A percentile compares a stretch with the other conserved stretches of the same genome.
These are phyloP conservation scores for Halcyon smyrnensis DNA, from an alignment of 2,797 vertebrate genomes.

Conservation along the genomic window DNA sequence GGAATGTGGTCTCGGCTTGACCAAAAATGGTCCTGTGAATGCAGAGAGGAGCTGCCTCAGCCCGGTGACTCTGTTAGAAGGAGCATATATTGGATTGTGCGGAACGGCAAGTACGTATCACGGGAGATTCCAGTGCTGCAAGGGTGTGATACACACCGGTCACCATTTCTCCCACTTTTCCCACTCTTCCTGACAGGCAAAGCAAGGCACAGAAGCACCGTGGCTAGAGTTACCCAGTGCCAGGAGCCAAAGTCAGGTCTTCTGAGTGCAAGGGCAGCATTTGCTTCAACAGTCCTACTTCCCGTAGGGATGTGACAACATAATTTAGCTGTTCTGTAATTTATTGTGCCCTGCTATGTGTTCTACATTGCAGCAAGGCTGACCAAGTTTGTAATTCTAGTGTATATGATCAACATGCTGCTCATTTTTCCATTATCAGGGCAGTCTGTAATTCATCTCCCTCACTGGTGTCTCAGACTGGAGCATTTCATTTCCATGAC, in stretches of 20 bases:
- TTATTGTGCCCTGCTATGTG: background rate
- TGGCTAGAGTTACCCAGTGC: background rate
- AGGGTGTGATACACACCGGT: no score
- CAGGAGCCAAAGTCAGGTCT: background rate
- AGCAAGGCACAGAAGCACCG: background rate
- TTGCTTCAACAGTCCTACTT: background rate
- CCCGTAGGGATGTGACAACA: background rate
- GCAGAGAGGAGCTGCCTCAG: background rate
- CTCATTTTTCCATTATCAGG: conserved; percentile 46
- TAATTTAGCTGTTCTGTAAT: conserved; percentile 15
- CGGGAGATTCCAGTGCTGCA: background rate
- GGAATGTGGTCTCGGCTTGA: background rate
- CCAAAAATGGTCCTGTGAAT: background rate
- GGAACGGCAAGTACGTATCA: background rate
- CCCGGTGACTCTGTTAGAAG: background rate
- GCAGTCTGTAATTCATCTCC: conserved; percentile 46
- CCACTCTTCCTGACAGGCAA: background rate
- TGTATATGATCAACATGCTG: conserved; percentile 25
- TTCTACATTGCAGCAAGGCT: background rate
- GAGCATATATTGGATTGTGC: background rate
- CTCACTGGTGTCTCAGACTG: background rate
- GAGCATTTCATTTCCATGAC: conserved; percentile 44
- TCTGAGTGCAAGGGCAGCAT: background rate
- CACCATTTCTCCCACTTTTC: background rate
- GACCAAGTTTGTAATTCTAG: conserved; percentile 31